phyloP scores from a whole-genome alignment of 2,888 invertebrate species.

The Tetranychus piercei region DNA sequence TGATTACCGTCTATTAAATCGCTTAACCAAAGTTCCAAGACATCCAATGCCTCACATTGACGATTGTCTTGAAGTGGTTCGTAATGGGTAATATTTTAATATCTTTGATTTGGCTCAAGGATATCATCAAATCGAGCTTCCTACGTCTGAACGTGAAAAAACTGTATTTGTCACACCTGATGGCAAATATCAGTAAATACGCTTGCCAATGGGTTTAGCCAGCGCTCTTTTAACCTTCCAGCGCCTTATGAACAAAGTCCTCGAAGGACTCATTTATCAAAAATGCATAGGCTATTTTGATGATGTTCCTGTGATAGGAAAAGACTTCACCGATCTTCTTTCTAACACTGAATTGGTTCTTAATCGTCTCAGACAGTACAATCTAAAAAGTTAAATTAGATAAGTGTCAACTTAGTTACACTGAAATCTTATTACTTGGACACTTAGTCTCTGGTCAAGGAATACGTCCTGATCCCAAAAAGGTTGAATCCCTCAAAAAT shows the following conservation, averaged over 20 bases:
- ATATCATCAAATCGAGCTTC: not conserved
- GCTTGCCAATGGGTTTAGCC: not conserved
- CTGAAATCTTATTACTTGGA: not conserved
- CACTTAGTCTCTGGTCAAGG: not conserved
- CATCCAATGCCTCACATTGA: not conserved
- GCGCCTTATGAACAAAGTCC: not conserved
- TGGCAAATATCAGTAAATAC: not conserved
- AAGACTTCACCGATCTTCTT: not conserved
- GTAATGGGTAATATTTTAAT: too few relatives aligned
- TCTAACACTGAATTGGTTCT: not conserved
- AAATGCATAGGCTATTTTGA: not conserved
- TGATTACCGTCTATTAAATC: not conserved
- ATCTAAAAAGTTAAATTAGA: not conserved
- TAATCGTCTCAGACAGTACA: not conserved
- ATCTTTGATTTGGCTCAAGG: not conserved
- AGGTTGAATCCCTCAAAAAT: not conserved
- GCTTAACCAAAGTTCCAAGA: not conserved
- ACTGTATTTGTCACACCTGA: not conserved
- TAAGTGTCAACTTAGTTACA: not conserved
- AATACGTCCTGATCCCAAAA: not conserved
- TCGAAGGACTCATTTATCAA: not conserved
- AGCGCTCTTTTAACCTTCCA: not conserved
- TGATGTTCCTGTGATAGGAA: not conserved
- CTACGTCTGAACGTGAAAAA: not conserved
- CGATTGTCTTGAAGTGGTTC: not conserved